A percentile compares a stretch with the other conserved stretches of the same genome.
Conservation (phyloP, 2,113 vertebrate species). For the Pygoscelis adeliae region DNA sequence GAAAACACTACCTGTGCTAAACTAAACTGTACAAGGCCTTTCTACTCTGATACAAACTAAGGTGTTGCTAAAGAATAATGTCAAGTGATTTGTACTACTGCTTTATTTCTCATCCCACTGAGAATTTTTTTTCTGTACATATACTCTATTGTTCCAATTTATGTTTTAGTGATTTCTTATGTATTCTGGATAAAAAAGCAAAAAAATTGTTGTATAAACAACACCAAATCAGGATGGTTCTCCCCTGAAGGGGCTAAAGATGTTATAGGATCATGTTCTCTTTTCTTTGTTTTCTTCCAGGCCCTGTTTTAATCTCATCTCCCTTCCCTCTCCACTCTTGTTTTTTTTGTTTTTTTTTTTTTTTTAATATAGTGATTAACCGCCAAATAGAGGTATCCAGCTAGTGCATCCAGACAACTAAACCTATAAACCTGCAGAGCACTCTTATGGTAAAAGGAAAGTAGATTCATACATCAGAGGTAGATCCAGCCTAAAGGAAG, state of each 20-base stretch:
- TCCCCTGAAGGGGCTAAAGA: background rate
- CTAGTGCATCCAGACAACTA: background rate
- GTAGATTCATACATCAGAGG: background rate
- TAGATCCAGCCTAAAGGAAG: background rate
- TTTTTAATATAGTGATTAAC: background rate
- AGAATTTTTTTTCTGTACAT: background rate
- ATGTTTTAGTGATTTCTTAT: background rate
- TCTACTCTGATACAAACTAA: background rate
- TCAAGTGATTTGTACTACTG: background rate
- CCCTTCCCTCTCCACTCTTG: accelerated
- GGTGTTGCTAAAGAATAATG: background rate
- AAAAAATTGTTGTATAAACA: background rate
- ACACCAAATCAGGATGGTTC: background rate
- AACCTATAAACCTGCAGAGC: background rate
- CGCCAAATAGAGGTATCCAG: background rate
- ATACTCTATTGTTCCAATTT: background rate
- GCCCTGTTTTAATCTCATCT: background rate
- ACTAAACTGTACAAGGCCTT: background rate
- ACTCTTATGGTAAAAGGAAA: background rate
- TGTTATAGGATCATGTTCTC: accelerated
- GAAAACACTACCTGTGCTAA: too few relatives aligned
- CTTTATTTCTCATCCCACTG: background rate
- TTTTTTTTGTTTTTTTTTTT: too few relatives aligned
- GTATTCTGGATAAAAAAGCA: background rate
- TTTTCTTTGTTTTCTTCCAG: background rate